These are phyloP conservation scores for Aphaenogaster rudis DNA, from an alignment of 1,140 invertebrate species.

Conservation along the genomic window DNA sequence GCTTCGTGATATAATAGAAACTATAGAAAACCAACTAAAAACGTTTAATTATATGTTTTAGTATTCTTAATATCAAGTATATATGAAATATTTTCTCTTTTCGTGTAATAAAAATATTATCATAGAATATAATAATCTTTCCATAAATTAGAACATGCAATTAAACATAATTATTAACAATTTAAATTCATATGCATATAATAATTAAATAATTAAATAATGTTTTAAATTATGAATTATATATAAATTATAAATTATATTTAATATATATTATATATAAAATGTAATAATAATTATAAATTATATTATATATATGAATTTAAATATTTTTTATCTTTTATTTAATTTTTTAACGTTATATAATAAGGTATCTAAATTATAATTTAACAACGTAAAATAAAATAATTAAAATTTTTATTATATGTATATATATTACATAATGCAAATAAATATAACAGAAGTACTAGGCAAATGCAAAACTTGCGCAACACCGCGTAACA, in stretches of 20 bases:
- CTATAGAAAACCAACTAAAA: neutral
- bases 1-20: neutral
- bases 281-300: neutral
- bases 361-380: neutral
- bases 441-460: neutral
- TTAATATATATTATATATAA: neutral
- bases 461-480: neutral
- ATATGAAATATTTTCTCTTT: neutral
- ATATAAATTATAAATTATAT: neutral
- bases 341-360: neutral
- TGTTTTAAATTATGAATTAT: neutral
- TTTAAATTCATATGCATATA: neutral
- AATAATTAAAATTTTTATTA: neutral
- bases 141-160: neutral
- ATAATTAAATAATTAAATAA: neutral
- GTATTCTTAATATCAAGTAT: neutral
- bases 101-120: neutral
- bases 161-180: neutral
- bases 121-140: neutral
- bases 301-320: neutral
- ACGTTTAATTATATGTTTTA: neutral
- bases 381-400: neutral
- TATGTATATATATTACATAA: neutral
- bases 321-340: neutral
- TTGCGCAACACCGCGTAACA: slow-evolving; percentile 14